A percentile compares a stretch with the other conserved stretches of the same genome.
Conservation (phyloP, 2,888 invertebrate genomes). For the Sesia bembeciformis region DNA sequence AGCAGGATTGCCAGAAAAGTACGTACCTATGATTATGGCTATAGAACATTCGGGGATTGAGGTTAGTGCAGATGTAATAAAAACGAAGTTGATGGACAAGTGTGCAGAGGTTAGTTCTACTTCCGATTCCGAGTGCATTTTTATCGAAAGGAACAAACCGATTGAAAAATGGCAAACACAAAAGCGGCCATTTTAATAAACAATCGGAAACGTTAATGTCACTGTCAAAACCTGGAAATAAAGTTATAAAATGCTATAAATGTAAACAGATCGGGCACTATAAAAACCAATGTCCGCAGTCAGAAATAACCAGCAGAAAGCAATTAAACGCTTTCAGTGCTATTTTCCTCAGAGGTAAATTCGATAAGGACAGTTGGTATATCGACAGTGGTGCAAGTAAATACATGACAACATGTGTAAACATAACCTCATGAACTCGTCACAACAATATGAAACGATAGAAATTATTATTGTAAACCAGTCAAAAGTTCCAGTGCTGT, state of each 20-base stretch:
- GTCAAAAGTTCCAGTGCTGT: slow-evolving; percentile 3
- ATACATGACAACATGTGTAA: background rate
- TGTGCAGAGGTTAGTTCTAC: too few species aligned
- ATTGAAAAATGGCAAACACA: too few species aligned
- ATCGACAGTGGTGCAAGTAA: slow-evolving; percentile 9
- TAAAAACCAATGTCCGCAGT: background rate
- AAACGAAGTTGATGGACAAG: too few species aligned
- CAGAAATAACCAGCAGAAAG: background rate
- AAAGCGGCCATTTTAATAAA: too few species aligned
- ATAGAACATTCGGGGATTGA: too few species aligned
- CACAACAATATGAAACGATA: background rate
- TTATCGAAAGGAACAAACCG: too few species aligned
- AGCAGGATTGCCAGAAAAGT: too few species aligned
- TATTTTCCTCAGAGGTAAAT: slow-evolving; percentile 2
- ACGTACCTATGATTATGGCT: too few species aligned
- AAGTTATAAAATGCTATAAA: slow-evolving; percentile 3
- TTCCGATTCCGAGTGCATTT: too few species aligned
- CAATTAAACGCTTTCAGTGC: background rate
- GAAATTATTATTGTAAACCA: slow-evolving; percentile 6
- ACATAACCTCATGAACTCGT: background rate
- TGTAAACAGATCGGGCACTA: slow-evolving; percentile 10
- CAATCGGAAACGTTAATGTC: too few species aligned
- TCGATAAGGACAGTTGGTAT: slow-evolving; percentile 8
- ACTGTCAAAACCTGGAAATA: background rate
- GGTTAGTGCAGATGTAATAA: too few species aligned